Evolutionary conservation across 2,797 vertebrate species (phyloP).

Genomic region (Podarcis lilfordi): DNA sequence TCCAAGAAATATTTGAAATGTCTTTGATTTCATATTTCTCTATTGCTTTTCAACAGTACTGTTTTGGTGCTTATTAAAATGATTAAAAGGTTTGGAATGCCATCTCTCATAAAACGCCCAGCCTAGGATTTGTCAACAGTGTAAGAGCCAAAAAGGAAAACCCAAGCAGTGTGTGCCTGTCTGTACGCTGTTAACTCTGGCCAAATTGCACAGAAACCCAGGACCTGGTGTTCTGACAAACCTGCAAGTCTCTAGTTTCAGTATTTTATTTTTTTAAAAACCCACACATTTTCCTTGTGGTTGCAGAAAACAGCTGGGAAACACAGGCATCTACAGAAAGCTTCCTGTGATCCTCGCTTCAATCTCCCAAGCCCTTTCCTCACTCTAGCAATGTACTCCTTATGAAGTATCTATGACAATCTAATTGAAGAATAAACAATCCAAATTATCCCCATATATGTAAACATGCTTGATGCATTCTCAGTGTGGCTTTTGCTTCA

Average conservation of each 20-base stretch:
- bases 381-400: not conserved
- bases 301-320: not conserved
- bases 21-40: not conserved
- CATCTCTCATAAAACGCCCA: not conserved
- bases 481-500: not conserved
- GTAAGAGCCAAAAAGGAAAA: not conserved
- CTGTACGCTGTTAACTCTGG: not conserved
- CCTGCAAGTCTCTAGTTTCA: not conserved
- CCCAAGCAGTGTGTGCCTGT: not conserved
- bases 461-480: not conserved
- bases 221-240: not conserved
- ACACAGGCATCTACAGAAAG: not conserved
- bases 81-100: not conserved
- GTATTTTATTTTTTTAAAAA: not conserved
- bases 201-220: not conserved
- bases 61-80: not conserved
- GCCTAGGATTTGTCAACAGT: not conserved
- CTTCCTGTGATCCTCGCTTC: not conserved
- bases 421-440: not conserved
- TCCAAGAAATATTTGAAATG: too few species aligned
- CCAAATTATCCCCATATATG: not conserved
- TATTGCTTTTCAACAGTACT: not conserved
- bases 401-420: not conserved
- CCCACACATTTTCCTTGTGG: not conserved
- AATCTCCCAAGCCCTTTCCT: not conserved